Evolutionary conservation across 1,140 invertebrate species (phyloP), one percentile per base, ranked within the genome.

Genomic region (Cyrtorhinus lividipennis): DNA sequence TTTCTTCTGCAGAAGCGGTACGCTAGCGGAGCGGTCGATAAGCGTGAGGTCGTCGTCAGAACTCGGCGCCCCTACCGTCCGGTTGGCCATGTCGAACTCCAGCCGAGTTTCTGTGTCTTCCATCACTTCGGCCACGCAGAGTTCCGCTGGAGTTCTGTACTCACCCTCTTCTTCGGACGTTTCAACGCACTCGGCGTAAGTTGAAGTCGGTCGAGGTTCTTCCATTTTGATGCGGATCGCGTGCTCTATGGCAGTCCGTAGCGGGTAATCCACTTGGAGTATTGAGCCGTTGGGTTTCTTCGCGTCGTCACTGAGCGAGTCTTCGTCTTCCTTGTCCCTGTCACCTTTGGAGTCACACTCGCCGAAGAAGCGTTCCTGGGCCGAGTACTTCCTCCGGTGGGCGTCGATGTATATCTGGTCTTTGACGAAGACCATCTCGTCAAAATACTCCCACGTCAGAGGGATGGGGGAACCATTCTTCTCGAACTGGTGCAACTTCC

Each of bases 391-490:
- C 25, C 22, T 20, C 13, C 56, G 18, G 22, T 58, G 22, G 56
- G 25, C 18, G 24, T 58, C 56, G 56, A 58, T 58, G 25, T 58
- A 58, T 3, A 58, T 58, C 22, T 58, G 56, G 25, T 58, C 56
- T 24, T 58, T 58, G 23, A 58, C 56, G 25, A 58, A 58, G 2
- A 58, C 25, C 56, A 58, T 58, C 18, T 58, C 56, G 24, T 58
- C 56, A 24, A 24, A 58, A 58, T 58, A 58, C 25, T 58, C 56
- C 56, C 56, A 58, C 10, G 22, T 58, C 10, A 26, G 56, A 12
- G 22, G 56, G 56, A 5, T 58, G 22, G 10, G 22, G 56, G 13
- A 8, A 10, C 25, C 25, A 13, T 58, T 58, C 22, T 24, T 26
- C 5, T 10, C 12, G 12, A 24, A 10, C 25, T 58, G 56, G 25